A percentile compares a stretch with the other conserved stretches of the same genome.
phyloP scores from a whole-genome alignment of 2,888 invertebrate genomes.

The Ormyrus thymus region DNA sequence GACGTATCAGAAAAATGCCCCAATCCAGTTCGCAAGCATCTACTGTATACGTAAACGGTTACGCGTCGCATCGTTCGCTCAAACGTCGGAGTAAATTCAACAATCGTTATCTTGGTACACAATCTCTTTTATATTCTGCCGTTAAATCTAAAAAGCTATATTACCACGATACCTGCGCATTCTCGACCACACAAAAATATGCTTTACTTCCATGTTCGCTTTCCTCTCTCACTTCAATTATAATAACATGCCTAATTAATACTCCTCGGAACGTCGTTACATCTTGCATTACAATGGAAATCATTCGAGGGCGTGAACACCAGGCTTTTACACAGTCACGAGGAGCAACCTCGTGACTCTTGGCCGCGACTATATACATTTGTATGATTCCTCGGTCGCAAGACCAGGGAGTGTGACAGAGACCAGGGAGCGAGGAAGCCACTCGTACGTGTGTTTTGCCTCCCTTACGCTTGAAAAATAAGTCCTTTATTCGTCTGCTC shows the following conservation, averaged over 20 bases:
- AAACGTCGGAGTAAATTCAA: conserved; percentile 19
- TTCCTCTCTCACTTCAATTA: conserved; percentile 5
- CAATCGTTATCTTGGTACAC: conserved; percentile 14
- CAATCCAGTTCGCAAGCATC: conserved; percentile 22
- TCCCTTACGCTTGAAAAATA: conserved; percentile 43
- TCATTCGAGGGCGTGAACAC: conserved; percentile 32
- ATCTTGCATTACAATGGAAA: conserved; percentile 8
- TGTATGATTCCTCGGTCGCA: conserved; percentile 39
- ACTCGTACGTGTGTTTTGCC: background rate
- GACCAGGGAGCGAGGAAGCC: conserved; percentile 9
- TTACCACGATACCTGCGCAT: background rate
- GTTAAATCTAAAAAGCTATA: conserved; percentile 11
- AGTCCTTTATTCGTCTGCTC: conserved; percentile 37
- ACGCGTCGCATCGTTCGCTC: background rate
- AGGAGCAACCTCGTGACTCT: conserved; percentile 3
- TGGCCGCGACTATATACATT: conserved; percentile 48
- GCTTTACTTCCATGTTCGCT: conserved; percentile 11
- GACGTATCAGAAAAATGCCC: conserved; percentile 13
- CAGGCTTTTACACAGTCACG: conserved; percentile 38
- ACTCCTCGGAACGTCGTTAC: conserved; percentile 4
- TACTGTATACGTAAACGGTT: conserved; percentile 17
- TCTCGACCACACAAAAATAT: conserved; percentile 44
- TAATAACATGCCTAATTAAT: background rate
- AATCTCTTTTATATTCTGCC: conserved; percentile 1
- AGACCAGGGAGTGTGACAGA: background rate